Conservation (phyloP, 2,113 vertebrate genomes). For the Cyphomyrus plagiostoma region DNA sequence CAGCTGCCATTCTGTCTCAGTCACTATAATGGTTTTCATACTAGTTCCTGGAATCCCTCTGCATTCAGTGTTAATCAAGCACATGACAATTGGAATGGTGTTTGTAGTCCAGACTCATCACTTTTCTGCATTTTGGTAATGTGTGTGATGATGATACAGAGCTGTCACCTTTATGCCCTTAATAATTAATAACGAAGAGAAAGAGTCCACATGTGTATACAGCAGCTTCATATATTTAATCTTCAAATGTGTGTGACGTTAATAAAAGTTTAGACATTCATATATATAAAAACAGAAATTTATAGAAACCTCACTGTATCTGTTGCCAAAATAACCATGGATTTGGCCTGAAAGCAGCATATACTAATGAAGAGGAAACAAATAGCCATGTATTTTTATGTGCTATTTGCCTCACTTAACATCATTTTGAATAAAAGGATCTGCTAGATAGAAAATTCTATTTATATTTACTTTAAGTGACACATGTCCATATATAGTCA, state of each 20-base stretch:
- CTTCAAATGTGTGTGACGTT: background rate
- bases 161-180: background rate
- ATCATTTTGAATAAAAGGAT: background rate
- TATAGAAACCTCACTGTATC: background rate
- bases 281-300: background rate
- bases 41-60: conserved; percentile 46
- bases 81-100: conserved; percentile 64
- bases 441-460: background rate
- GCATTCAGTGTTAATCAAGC: conserved; percentile 63
- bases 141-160: conserved; percentile 23
- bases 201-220: background rate
- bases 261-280: background rate
- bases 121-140: conserved; percentile 43
- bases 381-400: background rate
- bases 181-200: background rate
- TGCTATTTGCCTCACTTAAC: background rate
- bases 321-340: background rate
- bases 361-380: background rate
- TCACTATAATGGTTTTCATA: conserved; percentile 61
- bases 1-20: conserved; percentile 62
- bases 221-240: background rate
- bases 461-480: background rate
- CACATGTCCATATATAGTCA: background rate
- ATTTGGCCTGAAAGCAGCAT: background rate
- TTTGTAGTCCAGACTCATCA: conserved; percentile 71